A percentile compares a stretch with the other conserved stretches of the same genome.
Evolutionary conservation across 2,113 vertebrate species (phyloP).

Genomic region (Bagarius yarrelli): DNA sequence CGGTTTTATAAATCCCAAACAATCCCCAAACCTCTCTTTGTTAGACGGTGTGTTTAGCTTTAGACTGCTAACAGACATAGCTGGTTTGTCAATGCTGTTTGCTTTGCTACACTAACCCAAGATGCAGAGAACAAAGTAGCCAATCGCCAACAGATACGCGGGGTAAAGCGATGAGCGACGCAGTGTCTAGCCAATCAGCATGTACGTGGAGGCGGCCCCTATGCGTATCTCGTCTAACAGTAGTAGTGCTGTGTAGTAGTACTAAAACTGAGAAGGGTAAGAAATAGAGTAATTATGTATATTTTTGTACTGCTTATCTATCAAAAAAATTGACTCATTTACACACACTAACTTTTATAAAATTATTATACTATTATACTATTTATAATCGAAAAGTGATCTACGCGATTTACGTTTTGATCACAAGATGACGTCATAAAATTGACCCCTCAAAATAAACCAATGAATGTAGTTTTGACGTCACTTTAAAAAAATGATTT

Average conservation of each 20-base stretch:
- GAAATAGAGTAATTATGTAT: neutral
- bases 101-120: conserved; percentile 39
- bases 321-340: neutral
- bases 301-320: neutral
- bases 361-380: neutral
- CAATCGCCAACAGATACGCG: conserved; percentile 30
- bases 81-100: neutral
- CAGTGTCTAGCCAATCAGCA: conserved; percentile 23
- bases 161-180: neutral
- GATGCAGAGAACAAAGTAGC: conserved; percentile 23
- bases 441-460: neutral
- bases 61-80: neutral
- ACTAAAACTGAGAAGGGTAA: neutral
- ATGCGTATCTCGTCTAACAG: too few species aligned
- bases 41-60: neutral
- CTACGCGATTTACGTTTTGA: neutral
- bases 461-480: neutral
- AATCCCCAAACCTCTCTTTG: neutral
- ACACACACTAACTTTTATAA: too few species aligned
- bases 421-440: conserved; percentile 8
- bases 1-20: neutral
- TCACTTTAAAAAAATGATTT: too few species aligned
- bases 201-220: neutral
- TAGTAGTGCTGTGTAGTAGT: too few species aligned
- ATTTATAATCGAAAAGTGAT: neutral